Evolutionary conservation across 2,113 vertebrate genomes (phyloP).

Genomic region (Ophiodon elongatus): DNA sequence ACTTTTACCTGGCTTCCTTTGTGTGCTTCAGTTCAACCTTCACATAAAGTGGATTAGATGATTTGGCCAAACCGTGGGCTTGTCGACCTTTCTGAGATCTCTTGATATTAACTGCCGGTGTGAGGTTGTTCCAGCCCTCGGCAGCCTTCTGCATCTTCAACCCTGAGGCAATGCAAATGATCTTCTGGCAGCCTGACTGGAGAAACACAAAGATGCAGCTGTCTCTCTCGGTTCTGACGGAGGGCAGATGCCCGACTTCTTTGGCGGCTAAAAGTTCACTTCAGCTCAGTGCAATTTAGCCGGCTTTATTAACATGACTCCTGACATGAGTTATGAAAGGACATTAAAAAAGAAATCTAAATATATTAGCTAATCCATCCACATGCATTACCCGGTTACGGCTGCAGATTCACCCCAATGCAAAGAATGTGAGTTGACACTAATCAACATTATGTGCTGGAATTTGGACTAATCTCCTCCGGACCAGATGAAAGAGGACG

Average conservation of each 20-base stretch:
- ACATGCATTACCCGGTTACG: not conserved
- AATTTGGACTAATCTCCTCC: constrained; percentile 60
- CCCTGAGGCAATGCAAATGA: not conserved
- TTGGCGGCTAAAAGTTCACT: not conserved
- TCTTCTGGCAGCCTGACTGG: not conserved
- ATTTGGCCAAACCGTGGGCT: not conserved
- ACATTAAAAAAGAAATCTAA: not conserved
- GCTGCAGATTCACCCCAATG: constrained; percentile 24
- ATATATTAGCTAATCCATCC: constrained; percentile 15
- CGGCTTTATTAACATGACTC: not conserved
- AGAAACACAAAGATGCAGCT: not conserved
- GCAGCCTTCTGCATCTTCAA: not conserved
- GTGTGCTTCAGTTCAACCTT: not conserved
- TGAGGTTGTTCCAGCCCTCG: not conserved
- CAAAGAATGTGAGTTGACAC: constrained; percentile 40
- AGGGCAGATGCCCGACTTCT: not conserved
- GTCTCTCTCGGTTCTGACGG: not conserved
- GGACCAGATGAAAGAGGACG: constrained; percentile 52
- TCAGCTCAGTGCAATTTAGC: not conserved
- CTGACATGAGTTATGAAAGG: constrained; percentile 12
- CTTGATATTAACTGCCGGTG: not conserved
- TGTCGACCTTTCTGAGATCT: not conserved
- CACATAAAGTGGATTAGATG: not conserved
- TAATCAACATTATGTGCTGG: constrained; percentile 46
- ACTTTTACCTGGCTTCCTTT: not conserved